phyloP scores from a whole-genome alignment of 2,888 invertebrate species.

The Empis stercorea region DNA sequence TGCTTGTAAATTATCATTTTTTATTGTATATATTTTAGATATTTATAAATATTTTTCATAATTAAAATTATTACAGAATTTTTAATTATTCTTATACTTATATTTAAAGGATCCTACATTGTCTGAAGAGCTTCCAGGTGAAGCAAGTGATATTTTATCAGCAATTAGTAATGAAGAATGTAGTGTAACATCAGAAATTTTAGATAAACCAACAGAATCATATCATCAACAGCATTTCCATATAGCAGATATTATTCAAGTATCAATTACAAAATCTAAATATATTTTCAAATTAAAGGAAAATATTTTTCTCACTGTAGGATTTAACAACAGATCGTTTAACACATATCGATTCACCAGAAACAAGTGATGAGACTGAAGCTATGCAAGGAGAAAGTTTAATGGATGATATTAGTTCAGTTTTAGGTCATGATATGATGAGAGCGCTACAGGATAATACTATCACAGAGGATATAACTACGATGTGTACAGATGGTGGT shows the following conservation, averaged over 20 bases:
- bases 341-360: constrained; percentile 72
- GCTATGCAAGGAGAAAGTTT: constrained; percentile 64
- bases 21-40: background rate
- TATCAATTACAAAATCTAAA: constrained; percentile 9
- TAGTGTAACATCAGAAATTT: constrained; percentile 56
- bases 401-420: constrained; percentile 66
- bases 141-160: constrained; percentile 44
- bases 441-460: constrained; percentile 55
- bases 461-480: constrained; percentile 58
- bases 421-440: constrained; percentile 54
- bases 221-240: constrained; percentile 19
- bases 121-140: constrained; percentile 28
- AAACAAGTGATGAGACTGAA: constrained; percentile 63
- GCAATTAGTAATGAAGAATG: constrained; percentile 56
- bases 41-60: background rate
- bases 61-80: background rate
- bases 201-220: constrained; percentile 36
- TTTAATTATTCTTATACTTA: constrained; percentile 2
- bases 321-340: constrained; percentile 40
- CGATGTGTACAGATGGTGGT: constrained; percentile 44
- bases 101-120: constrained; percentile 29
- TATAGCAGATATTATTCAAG: constrained; percentile 34
- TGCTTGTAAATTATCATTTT: constrained; percentile 29
- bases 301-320: constrained; percentile 23
- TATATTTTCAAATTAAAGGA: background rate